These are phyloP conservation scores for Rhabdophis nuchalis DNA, from an alignment of 2,797 vertebrate species.

Conservation along the genomic window DNA sequence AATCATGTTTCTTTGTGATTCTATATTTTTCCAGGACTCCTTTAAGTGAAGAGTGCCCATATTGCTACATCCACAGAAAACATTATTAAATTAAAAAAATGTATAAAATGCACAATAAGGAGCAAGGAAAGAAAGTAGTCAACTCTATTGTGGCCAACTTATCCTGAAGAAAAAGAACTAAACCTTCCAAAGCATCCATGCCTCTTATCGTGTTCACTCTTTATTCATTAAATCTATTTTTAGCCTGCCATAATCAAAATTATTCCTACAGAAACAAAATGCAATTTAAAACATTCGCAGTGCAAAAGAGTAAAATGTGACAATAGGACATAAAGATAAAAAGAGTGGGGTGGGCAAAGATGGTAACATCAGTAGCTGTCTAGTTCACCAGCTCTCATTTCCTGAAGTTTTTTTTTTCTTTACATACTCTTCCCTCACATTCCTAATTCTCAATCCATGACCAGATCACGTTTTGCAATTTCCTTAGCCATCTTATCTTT, in stretches of 20 bases:
- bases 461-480: neutral
- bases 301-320: neutral
- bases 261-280: neutral
- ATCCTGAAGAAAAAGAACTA: neutral
- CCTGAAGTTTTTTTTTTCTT: neutral
- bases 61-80: conserved; percentile 20
- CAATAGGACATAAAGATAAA: neutral
- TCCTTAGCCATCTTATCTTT: neutral
- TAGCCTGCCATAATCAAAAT: neutral
- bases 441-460: neutral
- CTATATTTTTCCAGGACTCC: conserved; percentile 26
- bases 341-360: neutral
- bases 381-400: neutral
- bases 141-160: neutral
- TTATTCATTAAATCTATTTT: neutral
- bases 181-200: neutral
- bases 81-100: neutral
- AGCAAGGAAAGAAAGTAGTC: neutral
- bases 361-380: neutral
- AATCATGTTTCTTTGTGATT: conserved; percentile 9
- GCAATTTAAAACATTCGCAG: neutral
- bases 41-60: conserved; percentile 26
- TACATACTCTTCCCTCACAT: neutral
- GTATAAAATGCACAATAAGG: neutral
- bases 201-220: neutral